Evolutionary conservation across 2,113 vertebrate genomes (phyloP), one percentile per base, ranked within the genome.

Genomic region (Podarcis raffonei): DNA sequence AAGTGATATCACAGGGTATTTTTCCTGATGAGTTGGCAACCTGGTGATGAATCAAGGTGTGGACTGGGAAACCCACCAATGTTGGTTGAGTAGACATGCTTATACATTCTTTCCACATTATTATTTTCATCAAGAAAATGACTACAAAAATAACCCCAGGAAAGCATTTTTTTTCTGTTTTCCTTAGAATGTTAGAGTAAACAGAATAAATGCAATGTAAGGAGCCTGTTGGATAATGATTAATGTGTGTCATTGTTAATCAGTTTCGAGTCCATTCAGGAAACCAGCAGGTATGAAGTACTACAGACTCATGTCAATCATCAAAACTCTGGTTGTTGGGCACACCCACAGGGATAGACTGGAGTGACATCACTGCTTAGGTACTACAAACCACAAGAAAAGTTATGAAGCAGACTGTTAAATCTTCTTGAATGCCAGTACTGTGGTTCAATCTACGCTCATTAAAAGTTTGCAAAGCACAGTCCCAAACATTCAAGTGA

Each of bases 301-400:
- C 12, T 27, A 1, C 69, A 88, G 89, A 27, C 85, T 0, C 0
- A 15, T 84, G n/a, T 1, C 53, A 3, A 12, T 37, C 81, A 92
- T 91, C 78, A 91, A 39, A 75, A 87, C 87, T 85, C 35, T 7
- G 48, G 66, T 9, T 5, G 20, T 77, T 15, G 16, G 90, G 35
- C 80, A 80, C 78, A 5, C 6, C 0, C 0, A 20, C 27, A 13
- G 37, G 2, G 2, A 32, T 0, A 32, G n/a, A 25, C 48, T 23
- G 25, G 83, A 78, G 82, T 86, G 32, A 79, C 1, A 88, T 71
- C 20, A 82, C 1, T 88, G 71, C 18, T 90, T 35, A 85, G 37
- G 25, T 15, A 57, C 66, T 13, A 35, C 30, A 83, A 91, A 48
- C 5, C 80, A 84, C n/a, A 87, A 69, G 72, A 48, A 9, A 8